Percentiles rank a stretch among this genome's conserved stretches.
Conservation (phyloP, 2,888 invertebrate species). For the Mythimna ferrago region DNA sequence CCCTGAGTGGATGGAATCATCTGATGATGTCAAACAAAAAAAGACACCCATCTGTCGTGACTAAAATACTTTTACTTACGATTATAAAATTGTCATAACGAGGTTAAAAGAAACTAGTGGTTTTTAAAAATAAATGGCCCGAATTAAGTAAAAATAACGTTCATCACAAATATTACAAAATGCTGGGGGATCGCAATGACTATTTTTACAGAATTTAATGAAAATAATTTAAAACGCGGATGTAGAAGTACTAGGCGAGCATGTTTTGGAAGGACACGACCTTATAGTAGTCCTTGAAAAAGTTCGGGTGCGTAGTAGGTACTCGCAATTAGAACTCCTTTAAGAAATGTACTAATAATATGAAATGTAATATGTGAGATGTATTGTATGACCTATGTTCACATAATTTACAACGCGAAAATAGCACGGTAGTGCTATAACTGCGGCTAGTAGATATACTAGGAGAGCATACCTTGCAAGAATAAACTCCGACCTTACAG, state of each 20-base stretch:
- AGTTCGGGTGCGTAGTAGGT: not conserved
- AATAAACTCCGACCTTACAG: no score
- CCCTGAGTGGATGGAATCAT: no score
- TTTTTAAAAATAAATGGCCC: not conserved
- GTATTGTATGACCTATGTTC: no score
- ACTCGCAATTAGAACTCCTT: no score
- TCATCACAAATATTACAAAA: not conserved
- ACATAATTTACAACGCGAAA: not conserved
- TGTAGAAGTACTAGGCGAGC: not conserved
- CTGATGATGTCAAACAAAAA: no score
- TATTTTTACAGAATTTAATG: not conserved
- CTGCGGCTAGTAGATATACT: not conserved
- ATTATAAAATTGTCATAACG: not conserved
- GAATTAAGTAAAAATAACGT: not conserved
- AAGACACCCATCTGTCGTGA: no score
- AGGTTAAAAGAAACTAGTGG: no score
- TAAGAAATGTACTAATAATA: no score
- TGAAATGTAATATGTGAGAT: no score
- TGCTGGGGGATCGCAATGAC: not conserved
- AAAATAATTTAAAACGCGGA: not conserved
- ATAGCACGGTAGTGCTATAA: no score
- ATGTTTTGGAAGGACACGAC: not conserved
- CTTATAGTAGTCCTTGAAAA: not conserved
- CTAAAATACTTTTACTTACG: no score
- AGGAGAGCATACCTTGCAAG: no score